Evolutionary conservation across 2,888 invertebrate species (phyloP).

Genomic region (Gnatocerus cornutus): DNA sequence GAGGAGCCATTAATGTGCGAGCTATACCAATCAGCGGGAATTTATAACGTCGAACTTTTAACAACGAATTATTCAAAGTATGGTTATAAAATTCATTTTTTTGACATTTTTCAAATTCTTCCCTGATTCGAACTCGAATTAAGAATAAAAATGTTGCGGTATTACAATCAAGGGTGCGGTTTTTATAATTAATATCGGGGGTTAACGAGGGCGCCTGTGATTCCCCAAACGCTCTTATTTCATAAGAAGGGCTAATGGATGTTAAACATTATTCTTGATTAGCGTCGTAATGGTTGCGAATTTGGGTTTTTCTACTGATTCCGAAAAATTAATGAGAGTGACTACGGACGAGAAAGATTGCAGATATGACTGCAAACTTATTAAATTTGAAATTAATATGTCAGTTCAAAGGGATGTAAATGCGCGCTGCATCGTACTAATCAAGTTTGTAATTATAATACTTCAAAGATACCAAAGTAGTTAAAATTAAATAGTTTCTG

Average conservation of each 20-base stretch:
- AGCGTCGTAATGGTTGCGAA: constrained; percentile 11
- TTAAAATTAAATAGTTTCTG: constrained; percentile 17
- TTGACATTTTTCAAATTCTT: constrained; percentile 10
- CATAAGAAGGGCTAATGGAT: constrained; percentile 37
- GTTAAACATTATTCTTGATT: constrained; percentile 40
- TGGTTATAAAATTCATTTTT: constrained; percentile 12
- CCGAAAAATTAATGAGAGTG: constrained; percentile 3
- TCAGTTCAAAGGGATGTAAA: constrained; percentile 11
- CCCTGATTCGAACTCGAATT: constrained; percentile 11
- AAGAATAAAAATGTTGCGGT: constrained; percentile 37
- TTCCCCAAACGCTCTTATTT: constrained; percentile 21
- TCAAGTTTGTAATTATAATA: constrained; percentile 28
- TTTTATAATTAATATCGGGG: constrained; percentile 31
- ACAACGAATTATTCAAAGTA: constrained; percentile 34
- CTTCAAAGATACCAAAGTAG: constrained; percentile 24
- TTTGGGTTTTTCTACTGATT: constrained; percentile 7
- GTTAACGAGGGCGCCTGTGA: constrained; percentile 23
- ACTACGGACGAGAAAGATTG: background rate
- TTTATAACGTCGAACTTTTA: constrained; percentile 40
- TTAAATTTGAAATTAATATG: constrained; percentile 24
- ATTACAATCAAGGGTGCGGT: constrained; percentile 19
- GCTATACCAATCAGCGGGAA: constrained; percentile 36
- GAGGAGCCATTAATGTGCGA: constrained; percentile 24
- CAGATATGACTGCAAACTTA: constrained; percentile 3
- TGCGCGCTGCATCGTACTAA: constrained; percentile 14